Percentiles rank a stretch among this genome's conserved stretches.
Conservation (phyloP, 53 echinoderm and acorn worm species). For the Pentamera pediparva region DNA sequence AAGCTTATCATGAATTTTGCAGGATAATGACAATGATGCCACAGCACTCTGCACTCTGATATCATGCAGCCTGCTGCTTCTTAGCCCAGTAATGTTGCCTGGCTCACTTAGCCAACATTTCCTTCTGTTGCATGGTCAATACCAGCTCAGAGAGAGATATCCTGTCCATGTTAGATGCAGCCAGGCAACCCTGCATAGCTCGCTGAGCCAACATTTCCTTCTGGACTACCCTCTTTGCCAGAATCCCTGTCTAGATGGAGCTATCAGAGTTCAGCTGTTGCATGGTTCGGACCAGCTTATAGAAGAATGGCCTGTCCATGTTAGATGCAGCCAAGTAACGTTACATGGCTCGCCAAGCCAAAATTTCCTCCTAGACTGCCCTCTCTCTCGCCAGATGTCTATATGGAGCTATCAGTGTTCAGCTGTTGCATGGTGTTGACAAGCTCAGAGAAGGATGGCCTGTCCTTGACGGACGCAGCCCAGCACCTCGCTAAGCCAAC, state of each 20-base stretch:
- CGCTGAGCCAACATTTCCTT: too few species aligned
- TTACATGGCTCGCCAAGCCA: slow-evolving; percentile 60
- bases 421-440: slow-evolving; percentile 61
- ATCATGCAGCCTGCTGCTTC: too few species aligned
- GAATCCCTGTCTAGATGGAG: too few species aligned
- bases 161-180: slow-evolving; percentile 70
- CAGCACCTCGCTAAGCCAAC: too few species aligned
- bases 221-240: too few species aligned
- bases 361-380: too few species aligned
- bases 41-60: too few species aligned
- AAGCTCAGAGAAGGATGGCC: slow-evolving; percentile 80
- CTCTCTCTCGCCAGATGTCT: too few species aligned
- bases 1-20: too few species aligned
- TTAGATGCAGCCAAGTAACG: slow-evolving; percentile 81
- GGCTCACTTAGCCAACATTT: too few species aligned
- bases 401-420: slow-evolving; percentile 74
- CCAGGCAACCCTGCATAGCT: slow-evolving; percentile 91
- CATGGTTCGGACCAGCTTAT: slow-evolving; percentile 65
- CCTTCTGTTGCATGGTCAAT: slow-evolving; percentile 47
- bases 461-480: slow-evolving; percentile 76
- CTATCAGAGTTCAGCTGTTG: too few species aligned
- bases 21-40: too few species aligned
- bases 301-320: slow-evolving; percentile 82
- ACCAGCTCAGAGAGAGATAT: slow-evolving; percentile 79
- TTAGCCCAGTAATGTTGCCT: slow-evolving; percentile 90